These are phyloP conservation scores for Brachypodius melanocephalos DNA, from an alignment of 2,113 vertebrate genomes.

Conservation along the genomic window DNA sequence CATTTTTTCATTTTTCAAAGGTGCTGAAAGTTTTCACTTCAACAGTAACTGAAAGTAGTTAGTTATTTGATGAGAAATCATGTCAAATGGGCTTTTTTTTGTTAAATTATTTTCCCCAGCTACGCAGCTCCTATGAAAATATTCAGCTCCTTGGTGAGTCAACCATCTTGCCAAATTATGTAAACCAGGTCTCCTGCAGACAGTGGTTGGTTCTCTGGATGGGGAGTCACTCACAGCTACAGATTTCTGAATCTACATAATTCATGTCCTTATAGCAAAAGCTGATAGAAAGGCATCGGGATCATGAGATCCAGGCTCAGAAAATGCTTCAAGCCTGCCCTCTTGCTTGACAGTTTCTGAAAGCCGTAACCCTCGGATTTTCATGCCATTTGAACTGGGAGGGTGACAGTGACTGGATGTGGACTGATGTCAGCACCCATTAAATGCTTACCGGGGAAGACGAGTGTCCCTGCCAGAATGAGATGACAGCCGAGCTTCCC, in stretches of 20 bases:
- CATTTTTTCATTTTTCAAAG: background rate
- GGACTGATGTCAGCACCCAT: conserved; percentile 63
- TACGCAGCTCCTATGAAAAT: background rate
- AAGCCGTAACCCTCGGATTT: conserved; percentile 64
- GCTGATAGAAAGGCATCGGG: background rate
- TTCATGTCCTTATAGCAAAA: background rate
- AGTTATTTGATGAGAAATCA: background rate
- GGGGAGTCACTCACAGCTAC: background rate
- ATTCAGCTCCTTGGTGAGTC: background rate
- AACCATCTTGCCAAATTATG: conserved; percentile 23
- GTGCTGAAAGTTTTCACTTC: background rate
- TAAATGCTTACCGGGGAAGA: conserved; percentile 44
- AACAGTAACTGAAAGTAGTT: background rate
- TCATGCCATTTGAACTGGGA: conserved; percentile 49
- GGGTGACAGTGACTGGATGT: conserved; percentile 61
- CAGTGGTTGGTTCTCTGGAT: background rate
- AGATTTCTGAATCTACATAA: background rate
- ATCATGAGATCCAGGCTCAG: background rate
- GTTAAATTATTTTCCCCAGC: background rate
- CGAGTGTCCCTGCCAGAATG: conserved; percentile 32
- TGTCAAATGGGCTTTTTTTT: background rate
- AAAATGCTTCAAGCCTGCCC: background rate
- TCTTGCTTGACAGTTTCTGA: conserved; percentile 55
- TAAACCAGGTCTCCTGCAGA: conserved; percentile 3
- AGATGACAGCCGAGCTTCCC: conserved; percentile 37